Base-by-base conservation (phyloP, 1,140 invertebrate species). In the Zaprionus ghesquierei region DNA sequence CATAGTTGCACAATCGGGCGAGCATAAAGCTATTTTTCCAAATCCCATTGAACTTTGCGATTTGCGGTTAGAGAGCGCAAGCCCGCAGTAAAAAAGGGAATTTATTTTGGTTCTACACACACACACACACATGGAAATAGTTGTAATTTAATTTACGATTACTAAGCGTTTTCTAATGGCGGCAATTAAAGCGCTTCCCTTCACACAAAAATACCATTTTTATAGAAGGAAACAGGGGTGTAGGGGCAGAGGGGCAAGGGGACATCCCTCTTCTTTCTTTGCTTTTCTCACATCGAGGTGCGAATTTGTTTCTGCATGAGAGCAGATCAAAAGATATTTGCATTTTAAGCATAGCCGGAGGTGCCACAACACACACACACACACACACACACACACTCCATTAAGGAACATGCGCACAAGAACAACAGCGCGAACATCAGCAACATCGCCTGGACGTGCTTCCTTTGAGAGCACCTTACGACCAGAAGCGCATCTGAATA, bases 271-370 rank as follows among this genome's bases (percentile, higher is more conserved):
- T 22, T n/a, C 49, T 46, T 18, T 5, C 13, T 5, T n/a, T 5
- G 58, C 18, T 49, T 60, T 81, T 77, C 71, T 68, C 63, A 77
- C 78, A 75, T 71, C 55, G 31, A 86, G 82, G 82, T 87, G 82
- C 84, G 84, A 86, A 87, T 82, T 87, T 60, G 69, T 54, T 50
- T 75, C 50, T 58, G 61, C 73, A 59, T 46, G 78, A 79, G 70
- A 82, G 71, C 68, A 87, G 82, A 89, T 89, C 82, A 79, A 69
- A 87, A 76, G 79, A 86, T 87, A 82, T 87, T 82, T 87, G 81
- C 81, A 86, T 75, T 59, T 72, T 54, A 58, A 72, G 27, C 61
- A 56, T 77, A 60, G 59, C 63, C 64, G 22, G 31, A 77, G 71
- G 55, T 46, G 64, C 41, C 53, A 51, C 18, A 38, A 69, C 38